Evolutionary conservation across 2,113 vertebrate genomes (phyloP).

Genomic region (Pheucticus melanocephalus): DNA sequence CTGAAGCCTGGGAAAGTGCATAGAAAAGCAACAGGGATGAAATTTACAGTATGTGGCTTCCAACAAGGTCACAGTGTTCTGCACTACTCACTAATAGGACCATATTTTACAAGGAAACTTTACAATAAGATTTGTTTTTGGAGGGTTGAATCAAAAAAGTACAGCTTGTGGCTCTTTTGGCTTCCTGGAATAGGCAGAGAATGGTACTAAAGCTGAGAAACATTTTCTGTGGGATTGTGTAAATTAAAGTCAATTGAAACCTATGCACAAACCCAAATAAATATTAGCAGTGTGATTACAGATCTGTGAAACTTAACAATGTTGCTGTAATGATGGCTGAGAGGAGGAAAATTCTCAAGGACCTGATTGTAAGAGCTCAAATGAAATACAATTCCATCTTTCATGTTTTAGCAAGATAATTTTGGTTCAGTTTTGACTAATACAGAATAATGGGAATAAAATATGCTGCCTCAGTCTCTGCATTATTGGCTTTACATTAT

Average conservation of each 20-base stretch:
- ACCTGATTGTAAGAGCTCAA: not conserved
- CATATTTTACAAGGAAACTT: not conserved
- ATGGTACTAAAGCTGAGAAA: not conserved
- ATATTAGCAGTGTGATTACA: not conserved
- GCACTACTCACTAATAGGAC: not conserved
- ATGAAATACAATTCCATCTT: constrained; percentile 40
- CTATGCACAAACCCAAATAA: not conserved
- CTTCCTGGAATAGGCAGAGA: not conserved
- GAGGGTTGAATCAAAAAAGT: not conserved
- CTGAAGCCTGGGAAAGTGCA: not conserved
- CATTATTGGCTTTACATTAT: not conserved
- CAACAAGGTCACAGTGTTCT: constrained; percentile 16
- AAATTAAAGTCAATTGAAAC: not conserved
- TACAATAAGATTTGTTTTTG: not conserved
- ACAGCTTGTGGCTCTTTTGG: not conserved
- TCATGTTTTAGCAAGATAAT: constrained; percentile 39
- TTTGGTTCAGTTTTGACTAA: constrained; percentile 38
- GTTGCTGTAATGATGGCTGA: not conserved
- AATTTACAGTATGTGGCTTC: not conserved
- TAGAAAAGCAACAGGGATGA: not conserved
- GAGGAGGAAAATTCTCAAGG: not conserved
- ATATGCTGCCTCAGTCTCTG: constrained; percentile 6
- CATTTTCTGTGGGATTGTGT: not conserved
- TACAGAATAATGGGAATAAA: constrained; percentile 51
- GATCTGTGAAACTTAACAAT: not conserved